phyloP scores from a whole-genome alignment of 1,140 invertebrate genomes.

The Drosophila lacteicornis region DNA sequence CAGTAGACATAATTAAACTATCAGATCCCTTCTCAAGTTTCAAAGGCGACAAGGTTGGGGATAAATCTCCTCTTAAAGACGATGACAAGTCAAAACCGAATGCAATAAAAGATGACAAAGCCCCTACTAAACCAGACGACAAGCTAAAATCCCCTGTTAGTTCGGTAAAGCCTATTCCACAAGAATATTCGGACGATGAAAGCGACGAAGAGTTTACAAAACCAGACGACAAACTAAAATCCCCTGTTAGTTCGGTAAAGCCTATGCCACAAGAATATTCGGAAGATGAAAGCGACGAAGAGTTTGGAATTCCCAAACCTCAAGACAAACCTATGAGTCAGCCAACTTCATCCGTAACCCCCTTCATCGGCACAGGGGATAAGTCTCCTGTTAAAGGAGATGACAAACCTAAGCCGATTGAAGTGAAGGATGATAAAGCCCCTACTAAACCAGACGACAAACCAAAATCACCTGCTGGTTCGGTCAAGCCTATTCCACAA shows the following conservation, averaged over 20 bases:
- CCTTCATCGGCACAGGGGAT: too few species aligned
- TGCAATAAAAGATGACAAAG: too few species aligned
- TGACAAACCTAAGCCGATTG: background rate
- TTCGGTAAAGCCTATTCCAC: background rate
- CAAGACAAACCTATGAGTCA: too few species aligned
- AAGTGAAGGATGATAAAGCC: background rate
- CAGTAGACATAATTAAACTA: background rate
- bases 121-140: too few species aligned
- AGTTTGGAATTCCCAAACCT: too few species aligned
- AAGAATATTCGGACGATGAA: constrained; percentile 6
- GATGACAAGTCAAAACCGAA: too few species aligned
- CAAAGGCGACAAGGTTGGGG: constrained; percentile 1
- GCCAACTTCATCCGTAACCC: background rate
- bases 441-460: constrained; percentile 12
- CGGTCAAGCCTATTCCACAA: background rate
- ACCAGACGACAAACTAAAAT: constrained; percentile 16
- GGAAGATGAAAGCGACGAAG: constrained; percentile 2
- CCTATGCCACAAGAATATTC: too few species aligned
- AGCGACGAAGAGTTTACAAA: constrained; percentile 3
- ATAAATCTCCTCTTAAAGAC: too few species aligned
- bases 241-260: background rate
- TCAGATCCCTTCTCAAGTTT: background rate
- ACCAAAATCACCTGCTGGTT: background rate
- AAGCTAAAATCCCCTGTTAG: too few species aligned
- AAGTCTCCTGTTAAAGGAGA: too few species aligned